Percentiles rank a stretch among this genome's conserved stretches.
These are phyloP conservation scores for Dascillus cervinus DNA, from an alignment of 2,888 invertebrate species.

Conservation along the genomic window DNA sequence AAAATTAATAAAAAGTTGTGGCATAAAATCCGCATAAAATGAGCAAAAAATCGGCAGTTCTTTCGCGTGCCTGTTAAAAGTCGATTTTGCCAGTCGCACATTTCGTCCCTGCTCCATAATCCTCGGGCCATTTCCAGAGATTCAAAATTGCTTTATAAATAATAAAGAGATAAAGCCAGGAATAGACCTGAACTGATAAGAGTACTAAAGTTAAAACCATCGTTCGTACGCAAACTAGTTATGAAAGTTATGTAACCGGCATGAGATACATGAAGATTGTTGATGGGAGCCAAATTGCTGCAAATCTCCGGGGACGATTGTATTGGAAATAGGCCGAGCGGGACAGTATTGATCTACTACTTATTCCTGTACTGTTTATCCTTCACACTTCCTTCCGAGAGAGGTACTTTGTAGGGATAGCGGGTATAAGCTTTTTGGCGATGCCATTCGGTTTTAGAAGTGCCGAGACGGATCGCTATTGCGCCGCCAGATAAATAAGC, in stretches of 20 bases:
- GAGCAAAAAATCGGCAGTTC: too few species aligned
- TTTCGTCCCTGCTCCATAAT: too few species aligned
- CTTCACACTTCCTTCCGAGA: slow-evolving; percentile 25
- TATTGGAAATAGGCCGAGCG: slow-evolving; percentile 16
- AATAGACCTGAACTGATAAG: slow-evolving; percentile 6
- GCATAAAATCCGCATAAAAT: too few species aligned
- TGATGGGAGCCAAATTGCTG: slow-evolving; percentile 23
- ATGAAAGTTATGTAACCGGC: slow-evolving; percentile 13
- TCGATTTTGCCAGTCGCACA: too few species aligned
- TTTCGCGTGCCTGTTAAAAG: too few species aligned
- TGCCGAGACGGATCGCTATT: slow-evolving; percentile 22
- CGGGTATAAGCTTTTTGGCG: slow-evolving; percentile 22
- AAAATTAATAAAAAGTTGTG: too few species aligned
- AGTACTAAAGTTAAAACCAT: slow-evolving; percentile 3
- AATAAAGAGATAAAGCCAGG: slow-evolving; percentile 9
- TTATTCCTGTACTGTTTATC: slow-evolving; percentile 23
- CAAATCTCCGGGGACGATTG: slow-evolving; percentile 17
- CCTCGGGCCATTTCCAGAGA: too few species aligned
- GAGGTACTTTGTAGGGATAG: slow-evolving; percentile 24
- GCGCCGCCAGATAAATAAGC: slow-evolving; percentile 25
- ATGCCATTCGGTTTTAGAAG: slow-evolving; percentile 23
- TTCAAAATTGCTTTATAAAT: slow-evolving; percentile 10
- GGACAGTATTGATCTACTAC: slow-evolving; percentile 19
- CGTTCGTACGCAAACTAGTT: slow-evolving; percentile 10
- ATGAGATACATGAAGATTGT: slow-evolving; percentile 18